phyloP scores from a whole-genome alignment of 2,113 vertebrate species.

The Dryoscopus gambensis region DNA sequence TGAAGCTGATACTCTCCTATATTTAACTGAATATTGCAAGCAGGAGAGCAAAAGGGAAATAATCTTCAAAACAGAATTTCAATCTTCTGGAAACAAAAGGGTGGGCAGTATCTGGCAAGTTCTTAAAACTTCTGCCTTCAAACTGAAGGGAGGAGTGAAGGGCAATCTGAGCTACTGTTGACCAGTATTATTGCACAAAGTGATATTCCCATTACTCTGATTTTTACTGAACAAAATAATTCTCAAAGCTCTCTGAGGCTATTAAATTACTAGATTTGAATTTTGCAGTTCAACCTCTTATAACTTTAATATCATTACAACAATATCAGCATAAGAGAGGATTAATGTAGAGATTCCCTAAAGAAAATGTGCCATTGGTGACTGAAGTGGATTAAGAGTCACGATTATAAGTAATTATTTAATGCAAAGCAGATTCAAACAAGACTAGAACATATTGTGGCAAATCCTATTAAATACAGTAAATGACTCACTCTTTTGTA shows the following conservation, averaged over 20 bases:
- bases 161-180: not conserved
- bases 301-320: not conserved
- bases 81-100: not conserved
- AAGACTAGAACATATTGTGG: not conserved
- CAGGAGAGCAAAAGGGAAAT: not conserved
- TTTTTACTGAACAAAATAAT: not conserved
- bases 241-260: not conserved
- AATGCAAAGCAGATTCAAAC: not conserved
- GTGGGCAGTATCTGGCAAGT: not conserved
- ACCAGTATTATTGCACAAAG: not conserved
- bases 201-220: not conserved
- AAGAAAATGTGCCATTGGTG: not conserved
- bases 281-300: constrained; percentile 11
- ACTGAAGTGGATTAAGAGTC: not conserved
- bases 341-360: constrained; percentile 19
- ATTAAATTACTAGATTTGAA: not conserved
- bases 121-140: not conserved
- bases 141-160: not conserved
- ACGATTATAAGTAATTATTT: constrained; percentile 8
- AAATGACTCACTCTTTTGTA: not conserved
- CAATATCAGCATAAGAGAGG: not conserved
- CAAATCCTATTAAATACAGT: constrained; percentile 22
- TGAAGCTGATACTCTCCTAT: not conserved
- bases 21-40: not conserved
- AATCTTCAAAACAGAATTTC: not conserved